Conservation (phyloP, 2,113 vertebrate species). For the Erythrocebus patas region DNA sequence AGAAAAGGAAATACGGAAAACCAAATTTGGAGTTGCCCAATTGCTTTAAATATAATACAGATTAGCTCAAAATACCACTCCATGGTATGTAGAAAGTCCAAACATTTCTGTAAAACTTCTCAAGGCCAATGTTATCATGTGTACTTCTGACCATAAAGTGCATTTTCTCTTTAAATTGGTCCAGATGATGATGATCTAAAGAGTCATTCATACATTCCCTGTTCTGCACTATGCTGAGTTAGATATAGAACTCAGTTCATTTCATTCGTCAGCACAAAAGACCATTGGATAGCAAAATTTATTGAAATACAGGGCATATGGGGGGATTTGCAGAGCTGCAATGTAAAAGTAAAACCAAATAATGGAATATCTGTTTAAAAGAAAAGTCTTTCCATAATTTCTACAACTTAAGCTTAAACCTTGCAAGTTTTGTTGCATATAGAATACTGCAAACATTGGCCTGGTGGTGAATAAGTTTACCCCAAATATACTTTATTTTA, state of each 20-base stretch:
- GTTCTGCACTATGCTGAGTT: neutral
- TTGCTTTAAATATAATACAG: neutral
- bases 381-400: neutral
- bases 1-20: neutral
- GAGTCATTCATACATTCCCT: neutral
- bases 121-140: neutral
- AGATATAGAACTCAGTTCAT: neutral
- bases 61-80: neutral
- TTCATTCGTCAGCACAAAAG: neutral
- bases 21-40: neutral
- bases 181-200: neutral
- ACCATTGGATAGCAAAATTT: neutral
- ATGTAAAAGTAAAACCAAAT: neutral
- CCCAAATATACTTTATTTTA: neutral
- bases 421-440: neutral
- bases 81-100: neutral
- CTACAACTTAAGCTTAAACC: neutral
- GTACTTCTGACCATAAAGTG: neutral
- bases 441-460: neutral
- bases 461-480: constrained; percentile 2
- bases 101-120: neutral
- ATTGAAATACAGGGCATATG: neutral
- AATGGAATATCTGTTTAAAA: neutral
- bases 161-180: neutral
- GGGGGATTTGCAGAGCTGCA: neutral